Percentiles rank a stretch among this genome's conserved stretches.
Conservation (phyloP, 2,888 invertebrate genomes). For the Phaedon cochleariae region DNA sequence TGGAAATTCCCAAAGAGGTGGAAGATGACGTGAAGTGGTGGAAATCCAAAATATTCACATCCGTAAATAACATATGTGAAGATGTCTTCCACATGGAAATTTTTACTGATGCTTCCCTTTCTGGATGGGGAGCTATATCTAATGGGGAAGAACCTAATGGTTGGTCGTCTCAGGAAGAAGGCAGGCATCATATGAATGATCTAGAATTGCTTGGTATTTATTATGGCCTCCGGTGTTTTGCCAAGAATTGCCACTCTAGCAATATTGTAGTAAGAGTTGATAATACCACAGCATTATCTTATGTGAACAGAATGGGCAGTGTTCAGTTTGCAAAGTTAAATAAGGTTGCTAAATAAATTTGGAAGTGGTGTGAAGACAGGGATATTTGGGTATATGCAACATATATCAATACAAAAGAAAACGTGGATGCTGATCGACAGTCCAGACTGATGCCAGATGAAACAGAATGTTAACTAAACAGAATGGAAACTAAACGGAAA, state of each 20-base stretch:
- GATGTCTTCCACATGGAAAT: background rate
- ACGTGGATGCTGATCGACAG: constrained; percentile 23
- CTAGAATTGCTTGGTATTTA: background rate
- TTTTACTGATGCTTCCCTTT: background rate
- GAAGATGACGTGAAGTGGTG: background rate
- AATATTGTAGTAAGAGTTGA: constrained; percentile 1
- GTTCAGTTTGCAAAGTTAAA: too few relatives aligned
- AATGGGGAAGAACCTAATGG: background rate
- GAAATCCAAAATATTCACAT: background rate
- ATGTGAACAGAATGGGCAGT: too few relatives aligned
- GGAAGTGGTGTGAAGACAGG: constrained; percentile 38
- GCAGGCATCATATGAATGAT: background rate
- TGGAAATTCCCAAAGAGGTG: background rate
- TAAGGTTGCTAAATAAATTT: constrained; percentile 31
- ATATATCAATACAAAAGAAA: constrained; percentile 31
- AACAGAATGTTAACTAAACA: constrained; percentile 28
- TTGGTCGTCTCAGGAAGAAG: background rate
- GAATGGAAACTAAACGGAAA: too few relatives aligned
- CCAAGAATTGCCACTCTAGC: background rate
- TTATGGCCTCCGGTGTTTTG: background rate
- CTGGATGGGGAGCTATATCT: background rate
- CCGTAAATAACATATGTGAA: background rate
- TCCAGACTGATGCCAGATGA: constrained; percentile 9
- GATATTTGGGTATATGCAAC: constrained; percentile 32
- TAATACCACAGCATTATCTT: constrained; percentile 26